Evolutionary conservation across 2,113 vertebrate genomes (phyloP).

Genomic region (Beaufortia kweichowensis): DNA sequence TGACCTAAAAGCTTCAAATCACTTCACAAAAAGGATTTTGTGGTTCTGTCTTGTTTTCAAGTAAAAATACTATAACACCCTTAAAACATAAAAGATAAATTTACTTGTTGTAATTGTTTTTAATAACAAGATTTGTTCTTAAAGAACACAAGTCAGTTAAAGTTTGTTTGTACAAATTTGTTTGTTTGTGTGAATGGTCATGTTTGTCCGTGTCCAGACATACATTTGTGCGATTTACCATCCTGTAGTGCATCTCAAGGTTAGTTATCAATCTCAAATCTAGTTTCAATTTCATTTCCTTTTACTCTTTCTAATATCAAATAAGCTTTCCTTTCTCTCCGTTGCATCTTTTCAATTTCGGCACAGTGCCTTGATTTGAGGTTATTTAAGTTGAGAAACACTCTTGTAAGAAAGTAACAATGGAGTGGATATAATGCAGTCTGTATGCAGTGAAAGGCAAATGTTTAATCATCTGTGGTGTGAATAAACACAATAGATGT

Average conservation of each 20-base stretch:
- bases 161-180: neutral
- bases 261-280: slow-evolving; percentile 3
- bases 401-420: slow-evolving; percentile 10
- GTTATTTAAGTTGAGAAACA: slow-evolving; percentile 2
- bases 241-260: slow-evolving; percentile 1
- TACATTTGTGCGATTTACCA: neutral
- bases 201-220: slow-evolving; percentile 15
- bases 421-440: neutral
- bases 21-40: too few species aligned
- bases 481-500: slow-evolving; percentile 20
- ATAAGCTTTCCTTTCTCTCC: neutral
- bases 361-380: neutral
- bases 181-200: neutral
- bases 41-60: too few species aligned
- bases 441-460: slow-evolving; percentile 7
- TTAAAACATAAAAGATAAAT: neutral
- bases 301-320: neutral
- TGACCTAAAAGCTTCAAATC: too few species aligned
- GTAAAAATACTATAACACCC: neutral
- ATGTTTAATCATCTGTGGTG: slow-evolving; percentile 26
- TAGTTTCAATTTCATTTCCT: neutral
- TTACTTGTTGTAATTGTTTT: neutral
- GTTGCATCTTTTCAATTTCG: slow-evolving; percentile 14
- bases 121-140: neutral
- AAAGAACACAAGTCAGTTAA: too few species aligned